Evolutionary conservation across 2,113 vertebrate species (phyloP).

Genomic region (Pygoscelis adeliae): DNA sequence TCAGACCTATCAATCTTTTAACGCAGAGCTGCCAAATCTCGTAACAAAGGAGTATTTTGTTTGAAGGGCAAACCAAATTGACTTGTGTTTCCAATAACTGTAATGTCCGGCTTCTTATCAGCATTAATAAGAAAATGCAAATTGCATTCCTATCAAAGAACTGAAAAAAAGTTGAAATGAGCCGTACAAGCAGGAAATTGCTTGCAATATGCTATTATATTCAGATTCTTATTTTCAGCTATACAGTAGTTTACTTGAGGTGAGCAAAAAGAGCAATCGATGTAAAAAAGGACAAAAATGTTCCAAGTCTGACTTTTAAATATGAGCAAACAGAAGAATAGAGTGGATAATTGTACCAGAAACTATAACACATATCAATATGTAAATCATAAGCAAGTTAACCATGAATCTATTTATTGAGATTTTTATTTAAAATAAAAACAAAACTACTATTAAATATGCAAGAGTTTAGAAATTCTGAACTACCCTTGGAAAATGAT

Average conservation of each 20-base stretch:
- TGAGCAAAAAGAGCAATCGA: conserved; percentile 24
- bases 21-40: conserved; percentile 8
- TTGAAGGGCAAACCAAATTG: conserved; percentile 66
- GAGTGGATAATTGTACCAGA: neutral
- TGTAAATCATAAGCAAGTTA: neutral
- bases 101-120: conserved; percentile 45
- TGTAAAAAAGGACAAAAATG: conserved; percentile 9
- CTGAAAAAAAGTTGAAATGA: conserved; percentile 9
- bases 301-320: conserved; percentile 10
- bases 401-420: neutral
- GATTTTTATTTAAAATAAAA: conserved; percentile 62
- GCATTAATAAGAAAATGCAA: conserved; percentile 65
- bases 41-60: conserved; percentile 36
- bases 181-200: conserved; percentile 21
- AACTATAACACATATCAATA: neutral
- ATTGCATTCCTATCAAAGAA: conserved; percentile 53
- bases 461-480: conserved; percentile 55
- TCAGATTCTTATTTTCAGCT: conserved; percentile 36
- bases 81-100: conserved; percentile 45
- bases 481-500: conserved; percentile 58
- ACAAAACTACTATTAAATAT: conserved; percentile 38
- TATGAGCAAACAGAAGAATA: neutral
- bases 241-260: neutral
- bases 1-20: conserved; percentile 59
- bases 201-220: conserved; percentile 38